Conservation (phyloP, 2,113 vertebrate species). For the Ceyx cyanopectus region DNA sequence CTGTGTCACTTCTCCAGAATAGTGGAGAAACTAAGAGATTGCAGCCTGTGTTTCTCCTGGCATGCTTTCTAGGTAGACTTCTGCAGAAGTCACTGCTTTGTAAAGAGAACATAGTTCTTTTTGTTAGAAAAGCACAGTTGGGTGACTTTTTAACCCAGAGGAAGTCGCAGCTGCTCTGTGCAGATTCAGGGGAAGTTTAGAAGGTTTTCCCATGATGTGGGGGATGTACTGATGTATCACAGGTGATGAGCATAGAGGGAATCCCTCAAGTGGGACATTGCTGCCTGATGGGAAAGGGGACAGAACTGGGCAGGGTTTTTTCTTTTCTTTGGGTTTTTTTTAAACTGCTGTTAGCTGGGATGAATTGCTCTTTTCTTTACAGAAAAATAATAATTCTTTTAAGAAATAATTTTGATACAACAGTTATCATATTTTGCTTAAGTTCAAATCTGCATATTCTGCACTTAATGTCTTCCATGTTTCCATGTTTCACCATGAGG, state of each 20-base stretch:
- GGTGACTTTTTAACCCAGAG: background rate
- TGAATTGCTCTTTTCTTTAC: background rate
- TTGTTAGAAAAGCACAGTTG: accelerated
- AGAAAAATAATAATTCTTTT: background rate
- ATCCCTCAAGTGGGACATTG: background rate
- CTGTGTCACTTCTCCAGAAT: background rate
- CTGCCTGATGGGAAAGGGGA: background rate
- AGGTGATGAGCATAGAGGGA: background rate
- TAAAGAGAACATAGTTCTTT: too few relatives aligned
- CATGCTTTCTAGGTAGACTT: background rate
- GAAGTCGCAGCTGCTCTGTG: background rate
- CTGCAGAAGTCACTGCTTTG: background rate
- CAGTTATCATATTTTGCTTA: background rate
- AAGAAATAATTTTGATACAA: background rate
- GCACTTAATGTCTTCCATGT: background rate
- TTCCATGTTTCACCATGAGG: background rate
- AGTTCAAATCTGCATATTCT: background rate
- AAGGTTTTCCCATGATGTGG: background rate
- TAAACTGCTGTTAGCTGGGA: background rate
- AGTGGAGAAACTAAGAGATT: background rate
- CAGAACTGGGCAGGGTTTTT: background rate
- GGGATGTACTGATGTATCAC: background rate
- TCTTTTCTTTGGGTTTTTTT: background rate
- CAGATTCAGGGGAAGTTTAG: background rate
- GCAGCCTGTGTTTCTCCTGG: background rate